Evolutionary conservation across 2,113 vertebrate species (phyloP).

Genomic region (Laticauda laticaudata): DNA sequence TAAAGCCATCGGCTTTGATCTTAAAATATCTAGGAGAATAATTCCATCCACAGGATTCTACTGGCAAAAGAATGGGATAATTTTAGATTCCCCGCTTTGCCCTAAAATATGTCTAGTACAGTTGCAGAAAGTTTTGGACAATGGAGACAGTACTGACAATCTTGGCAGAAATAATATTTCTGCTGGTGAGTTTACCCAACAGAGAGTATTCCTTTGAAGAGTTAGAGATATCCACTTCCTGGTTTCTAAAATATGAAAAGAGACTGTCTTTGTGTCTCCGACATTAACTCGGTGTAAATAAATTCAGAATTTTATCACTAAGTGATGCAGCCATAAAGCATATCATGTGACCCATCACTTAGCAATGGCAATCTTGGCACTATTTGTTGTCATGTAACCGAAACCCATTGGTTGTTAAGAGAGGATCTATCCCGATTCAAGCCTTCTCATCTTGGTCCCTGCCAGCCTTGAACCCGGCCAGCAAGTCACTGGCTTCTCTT

Average conservation of each 20-base stretch:
- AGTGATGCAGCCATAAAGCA: background rate
- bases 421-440: background rate
- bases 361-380: background rate
- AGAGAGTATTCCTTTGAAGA: background rate
- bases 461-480: background rate
- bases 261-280: background rate
- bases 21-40: background rate
- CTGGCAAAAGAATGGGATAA: background rate
- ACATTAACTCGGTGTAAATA: background rate
- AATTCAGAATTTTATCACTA: background rate
- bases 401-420: background rate
- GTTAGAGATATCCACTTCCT: background rate
- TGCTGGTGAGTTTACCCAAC: background rate
- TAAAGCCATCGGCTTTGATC: background rate
- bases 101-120: background rate
- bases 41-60: background rate
- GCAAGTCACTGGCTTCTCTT: background rate
- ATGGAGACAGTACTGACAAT: too few species aligned
- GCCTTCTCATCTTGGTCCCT: background rate
- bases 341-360: background rate
- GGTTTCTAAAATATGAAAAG: background rate
- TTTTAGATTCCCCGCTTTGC: background rate
- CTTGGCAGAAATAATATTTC: too few species aligned
- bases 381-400: background rate
- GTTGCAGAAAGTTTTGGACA: background rate